Conservation (phyloP, 2,888 invertebrate species). For the Eristalis pertinax region DNA sequence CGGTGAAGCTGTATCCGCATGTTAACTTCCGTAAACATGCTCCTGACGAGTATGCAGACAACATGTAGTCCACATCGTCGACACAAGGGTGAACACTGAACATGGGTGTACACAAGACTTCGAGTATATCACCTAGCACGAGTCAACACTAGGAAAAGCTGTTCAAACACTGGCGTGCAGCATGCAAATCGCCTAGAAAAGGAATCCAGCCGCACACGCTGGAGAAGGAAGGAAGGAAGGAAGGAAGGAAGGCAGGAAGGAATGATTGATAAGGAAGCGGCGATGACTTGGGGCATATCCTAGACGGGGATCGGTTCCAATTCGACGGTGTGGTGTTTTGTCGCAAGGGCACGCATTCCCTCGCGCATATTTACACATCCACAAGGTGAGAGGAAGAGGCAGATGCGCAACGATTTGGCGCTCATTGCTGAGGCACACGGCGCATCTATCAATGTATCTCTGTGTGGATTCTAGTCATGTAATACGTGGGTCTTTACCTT, state of each 20-base stretch:
- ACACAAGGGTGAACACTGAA: conserved; percentile 36
- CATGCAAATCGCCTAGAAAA: conserved; percentile 65
- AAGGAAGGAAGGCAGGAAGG: conserved; percentile 37
- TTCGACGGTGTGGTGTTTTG: conserved; percentile 5
- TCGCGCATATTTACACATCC: conserved; percentile 60
- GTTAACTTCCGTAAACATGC: conserved; percentile 60
- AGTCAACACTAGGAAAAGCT: conserved; percentile 67
- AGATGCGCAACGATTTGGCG: conserved; percentile 63
- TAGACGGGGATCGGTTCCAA: conserved; percentile 51
- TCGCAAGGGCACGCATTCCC: conserved; percentile 39
- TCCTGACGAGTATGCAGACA: conserved; percentile 12
- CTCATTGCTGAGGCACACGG: conserved; percentile 31
- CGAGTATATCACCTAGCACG: conserved; percentile 33
- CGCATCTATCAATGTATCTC: conserved; percentile 52
- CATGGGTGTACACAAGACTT: conserved; percentile 38
- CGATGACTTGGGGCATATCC: conserved; percentile 50
- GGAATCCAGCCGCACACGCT: conserved; percentile 33
- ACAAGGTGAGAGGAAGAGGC: conserved; percentile 58
- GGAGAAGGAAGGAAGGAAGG: conserved; percentile 38
- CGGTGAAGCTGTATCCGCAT: conserved; percentile 12
- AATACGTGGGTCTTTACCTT: conserved; percentile 36
- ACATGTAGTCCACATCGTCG: not conserved
- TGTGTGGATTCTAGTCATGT: conserved; percentile 56
- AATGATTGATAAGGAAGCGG: conserved; percentile 30
- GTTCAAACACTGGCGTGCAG: conserved; percentile 61